Conservation (phyloP, 2,113 vertebrate species). For the Tringa solitaria region DNA sequence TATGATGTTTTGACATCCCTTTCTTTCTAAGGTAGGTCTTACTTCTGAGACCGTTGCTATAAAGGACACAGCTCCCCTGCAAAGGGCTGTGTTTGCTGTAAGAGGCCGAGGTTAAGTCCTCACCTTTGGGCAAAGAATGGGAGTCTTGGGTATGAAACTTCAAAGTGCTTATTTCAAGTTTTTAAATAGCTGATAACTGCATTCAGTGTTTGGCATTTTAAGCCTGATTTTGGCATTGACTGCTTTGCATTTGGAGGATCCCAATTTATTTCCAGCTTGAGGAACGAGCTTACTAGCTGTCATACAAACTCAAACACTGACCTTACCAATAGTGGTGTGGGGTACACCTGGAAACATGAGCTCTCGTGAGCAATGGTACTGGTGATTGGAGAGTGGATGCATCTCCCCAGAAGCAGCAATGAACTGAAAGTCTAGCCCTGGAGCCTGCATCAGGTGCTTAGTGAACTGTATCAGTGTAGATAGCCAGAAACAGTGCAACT, state of each 20-base stretch:
- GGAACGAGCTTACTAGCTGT: not conserved
- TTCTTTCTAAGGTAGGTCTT: not conserved
- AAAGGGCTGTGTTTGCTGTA: not conserved
- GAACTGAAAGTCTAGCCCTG: not conserved
- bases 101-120: not conserved
- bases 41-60: not conserved
- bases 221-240: not conserved
- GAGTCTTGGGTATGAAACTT: not conserved
- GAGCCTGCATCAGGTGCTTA: not conserved
- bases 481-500: not conserved
- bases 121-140: not conserved
- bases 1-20: not conserved
- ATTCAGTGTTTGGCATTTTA: not conserved
- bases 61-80: not conserved
- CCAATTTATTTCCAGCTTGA: not conserved
- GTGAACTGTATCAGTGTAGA: not conserved
- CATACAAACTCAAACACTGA: not conserved
- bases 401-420: not conserved
- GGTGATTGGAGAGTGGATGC: not conserved
- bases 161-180: not conserved
- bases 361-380: rapidly evolving
- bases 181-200: not conserved
- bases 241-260: not conserved
- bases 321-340: not conserved
- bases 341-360: not conserved